Conservation (phyloP, 2,888 invertebrate genomes). For the Magallana nippona region DNA sequence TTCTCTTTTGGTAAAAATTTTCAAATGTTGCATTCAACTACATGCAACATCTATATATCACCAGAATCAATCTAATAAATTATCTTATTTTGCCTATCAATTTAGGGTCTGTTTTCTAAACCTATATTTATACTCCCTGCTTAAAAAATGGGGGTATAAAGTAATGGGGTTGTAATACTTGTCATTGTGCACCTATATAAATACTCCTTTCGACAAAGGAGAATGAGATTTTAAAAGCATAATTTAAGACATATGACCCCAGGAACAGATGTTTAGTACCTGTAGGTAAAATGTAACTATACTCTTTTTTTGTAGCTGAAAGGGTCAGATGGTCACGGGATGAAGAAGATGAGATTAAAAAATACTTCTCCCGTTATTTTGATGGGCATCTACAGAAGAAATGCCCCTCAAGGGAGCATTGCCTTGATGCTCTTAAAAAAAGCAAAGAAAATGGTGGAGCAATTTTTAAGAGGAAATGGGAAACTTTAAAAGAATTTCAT, state of each 20-base stretch:
- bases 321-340: not conserved
- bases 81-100: too few relatives aligned
- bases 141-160: too few relatives aligned
- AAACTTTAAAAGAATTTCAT: not conserved
- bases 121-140: too few relatives aligned
- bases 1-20: too few relatives aligned
- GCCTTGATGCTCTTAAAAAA: not conserved
- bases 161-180: too few relatives aligned
- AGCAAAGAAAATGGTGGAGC: not conserved
- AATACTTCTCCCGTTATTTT: conserved; percentile 8
- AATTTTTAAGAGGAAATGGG: not conserved
- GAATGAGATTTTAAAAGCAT: too few relatives aligned
- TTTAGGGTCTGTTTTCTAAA: too few relatives aligned
- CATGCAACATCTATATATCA: too few relatives aligned
- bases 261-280: not conserved
- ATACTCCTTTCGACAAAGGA: too few relatives aligned
- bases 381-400: not conserved
- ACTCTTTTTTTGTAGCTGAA: not conserved
- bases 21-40: too few relatives aligned
- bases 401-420: not conserved
- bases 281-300: not conserved
- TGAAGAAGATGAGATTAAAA: not conserved
- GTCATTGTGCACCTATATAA: too few relatives aligned
- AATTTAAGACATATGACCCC: not conserved
- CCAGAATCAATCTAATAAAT: too few relatives aligned